A percentile compares a stretch with the other conserved stretches of the same genome.
phyloP scores from a whole-genome alignment of 2,888 invertebrate genomes.

The Polymixis lichenea region DNA sequence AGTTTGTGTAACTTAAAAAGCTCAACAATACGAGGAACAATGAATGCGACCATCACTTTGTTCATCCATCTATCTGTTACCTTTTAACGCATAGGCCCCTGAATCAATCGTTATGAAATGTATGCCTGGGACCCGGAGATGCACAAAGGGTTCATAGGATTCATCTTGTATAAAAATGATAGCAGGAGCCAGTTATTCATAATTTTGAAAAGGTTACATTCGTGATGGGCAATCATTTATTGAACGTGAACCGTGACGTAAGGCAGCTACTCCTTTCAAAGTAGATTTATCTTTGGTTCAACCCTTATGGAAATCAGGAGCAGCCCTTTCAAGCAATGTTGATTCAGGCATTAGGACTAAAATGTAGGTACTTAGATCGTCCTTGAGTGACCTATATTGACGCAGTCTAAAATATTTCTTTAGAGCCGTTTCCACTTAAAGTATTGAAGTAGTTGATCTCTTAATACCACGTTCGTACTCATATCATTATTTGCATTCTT shows the following conservation, averaged over 20 bases:
- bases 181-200: background rate
- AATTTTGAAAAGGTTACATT: background rate
- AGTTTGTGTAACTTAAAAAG: too few relatives aligned
- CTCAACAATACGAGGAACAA: too few relatives aligned
- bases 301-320: conserved; percentile 39
- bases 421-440: background rate
- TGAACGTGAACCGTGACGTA: background rate
- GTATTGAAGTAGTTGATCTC: background rate
- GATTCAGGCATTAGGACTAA: conserved; percentile 36
- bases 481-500: background rate
- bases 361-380: conserved; percentile 9
- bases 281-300: conserved; percentile 10
- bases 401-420: background rate
- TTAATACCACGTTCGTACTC: background rate
- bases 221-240: background rate
- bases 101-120: background rate
- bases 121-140: background rate
- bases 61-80: background rate
- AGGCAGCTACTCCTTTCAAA: conserved; percentile 6
- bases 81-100: background rate
- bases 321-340: conserved; percentile 43
- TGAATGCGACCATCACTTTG: background rate
- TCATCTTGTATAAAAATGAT: background rate
- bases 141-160: background rate
- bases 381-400: conserved; percentile 3